phyloP scores from a whole-genome alignment of 2,888 invertebrate species.

The Caenorhabditis doughertyi region DNA sequence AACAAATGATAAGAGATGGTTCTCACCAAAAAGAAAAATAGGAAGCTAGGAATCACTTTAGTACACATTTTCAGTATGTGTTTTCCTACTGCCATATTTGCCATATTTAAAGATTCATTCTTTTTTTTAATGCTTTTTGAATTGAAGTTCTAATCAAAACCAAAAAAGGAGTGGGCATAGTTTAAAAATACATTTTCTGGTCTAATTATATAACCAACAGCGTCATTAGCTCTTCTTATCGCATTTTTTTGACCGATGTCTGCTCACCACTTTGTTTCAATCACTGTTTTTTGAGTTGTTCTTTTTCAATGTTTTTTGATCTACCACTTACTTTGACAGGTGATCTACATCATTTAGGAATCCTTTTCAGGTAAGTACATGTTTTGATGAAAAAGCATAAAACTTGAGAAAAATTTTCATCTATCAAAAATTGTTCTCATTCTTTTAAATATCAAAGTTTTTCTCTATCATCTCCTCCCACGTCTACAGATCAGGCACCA shows the following conservation, averaged over 20 bases:
- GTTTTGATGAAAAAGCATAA: no score
- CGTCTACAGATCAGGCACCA: conserved; percentile 37
- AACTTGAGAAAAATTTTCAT: not conserved
- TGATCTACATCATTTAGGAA: not conserved
- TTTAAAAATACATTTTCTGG: not conserved
- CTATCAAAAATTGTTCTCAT: not conserved
- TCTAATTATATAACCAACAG: conserved; percentile 17
- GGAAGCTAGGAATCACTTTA: conserved; percentile 35
- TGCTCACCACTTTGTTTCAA: conserved; percentile 6
- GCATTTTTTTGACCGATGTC: conserved; percentile 7
- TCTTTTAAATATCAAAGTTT: conserved; percentile 6
- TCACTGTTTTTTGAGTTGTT: conserved; percentile 7
- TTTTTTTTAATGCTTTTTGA: not conserved
- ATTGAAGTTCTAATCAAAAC: not conserved
- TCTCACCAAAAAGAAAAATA: conserved; percentile 19
- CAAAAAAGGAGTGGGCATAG: no score
- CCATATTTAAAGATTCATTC: not conserved
- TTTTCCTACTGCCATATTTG: conserved; percentile 1
- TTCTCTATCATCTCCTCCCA: conserved; percentile 3
- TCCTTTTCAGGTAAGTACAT: not conserved
- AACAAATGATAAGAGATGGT: conserved; percentile 51
- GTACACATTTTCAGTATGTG: conserved; percentile 40
- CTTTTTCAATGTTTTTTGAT: no score
- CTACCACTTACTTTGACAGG: no score
- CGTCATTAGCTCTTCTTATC: conserved; percentile 16